Base-by-base conservation (phyloP, 2,888 invertebrate species). In the Sthenelais limicola region DNA sequence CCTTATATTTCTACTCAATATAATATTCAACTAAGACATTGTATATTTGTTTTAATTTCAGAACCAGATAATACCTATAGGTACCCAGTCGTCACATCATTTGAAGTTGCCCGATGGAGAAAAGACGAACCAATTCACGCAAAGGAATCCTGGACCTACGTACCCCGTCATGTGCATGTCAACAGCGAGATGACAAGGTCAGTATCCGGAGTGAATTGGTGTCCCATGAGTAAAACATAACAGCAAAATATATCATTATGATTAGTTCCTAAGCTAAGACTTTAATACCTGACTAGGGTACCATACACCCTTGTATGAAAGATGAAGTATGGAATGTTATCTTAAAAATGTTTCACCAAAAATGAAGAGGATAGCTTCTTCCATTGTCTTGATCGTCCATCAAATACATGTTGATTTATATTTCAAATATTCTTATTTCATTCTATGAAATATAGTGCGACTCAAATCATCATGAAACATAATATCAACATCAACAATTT, bases 121-220 rank as follows among this genome's bases (percentile, higher is more conserved):
- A 82, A 82, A 67, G 81, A 85, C 74, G 81, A 81, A 67, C 85
- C 86, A 26, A 66, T 86, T 2, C 79, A 74, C 49, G 68, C 78
- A 24, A 82, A 78, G 26, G 79, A 83, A 67, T 82, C 83, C 7
- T 88, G 87, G 87, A 83, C 86, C 4, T 71, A 83, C 75, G 85
- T 85, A 3, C 81, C 79, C 24, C 78, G 86, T 52, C 80, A 83
- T 73, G 81, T 81, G 12, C 80, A 82, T 54, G 77, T 85, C 18
- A 82, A 86, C 76, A 86, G 86, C 79, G 86, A 86, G 80, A 87
- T 87, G 86, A 86, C 86, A 68, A 85, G 82, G 87, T 87, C 76
- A 68, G 69, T 15, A 7, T 15, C 15, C 32, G 18, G 12, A n/a
- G 18, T 21, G 47, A 43, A 43, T 15, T 18, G 21, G 18, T 43